phyloP scores from a whole-genome alignment of 2,888 invertebrate genomes.

The Uropetala carovei region DNA sequence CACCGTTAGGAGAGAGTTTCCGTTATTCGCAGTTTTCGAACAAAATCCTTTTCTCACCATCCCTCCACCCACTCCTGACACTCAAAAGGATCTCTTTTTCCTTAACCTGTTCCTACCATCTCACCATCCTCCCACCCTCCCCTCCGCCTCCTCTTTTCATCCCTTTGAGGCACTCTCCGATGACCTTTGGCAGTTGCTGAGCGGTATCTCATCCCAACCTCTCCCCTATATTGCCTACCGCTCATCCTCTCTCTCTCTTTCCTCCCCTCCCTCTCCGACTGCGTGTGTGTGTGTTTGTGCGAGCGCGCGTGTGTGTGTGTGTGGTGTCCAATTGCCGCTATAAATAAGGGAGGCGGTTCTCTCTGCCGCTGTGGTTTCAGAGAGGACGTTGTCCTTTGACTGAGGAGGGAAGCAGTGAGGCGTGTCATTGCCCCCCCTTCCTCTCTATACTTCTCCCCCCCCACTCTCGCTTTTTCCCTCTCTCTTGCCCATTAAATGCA shows the following conservation, averaged over 20 bases:
- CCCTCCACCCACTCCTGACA: neutral
- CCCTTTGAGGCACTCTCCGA: neutral
- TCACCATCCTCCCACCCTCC: neutral
- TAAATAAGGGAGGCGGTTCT: constrained; percentile 36
- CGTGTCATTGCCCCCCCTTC: constrained; percentile 13
- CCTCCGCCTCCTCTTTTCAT: neutral
- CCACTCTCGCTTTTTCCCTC: neutral
- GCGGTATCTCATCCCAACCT: no score
- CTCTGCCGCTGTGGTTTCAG: neutral
- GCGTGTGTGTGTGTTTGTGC: no score
- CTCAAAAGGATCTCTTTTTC: neutral
- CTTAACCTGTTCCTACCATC: neutral
- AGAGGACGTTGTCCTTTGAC: constrained; percentile 26
- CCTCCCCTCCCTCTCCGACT: neutral
- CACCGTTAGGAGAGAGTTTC: neutral
- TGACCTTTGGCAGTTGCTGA: constrained; percentile 23
- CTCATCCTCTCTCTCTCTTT: neutral
- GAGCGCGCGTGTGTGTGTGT: neutral
- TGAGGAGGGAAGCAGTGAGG: neutral
- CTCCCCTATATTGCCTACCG: neutral
- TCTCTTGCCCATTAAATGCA: no score
- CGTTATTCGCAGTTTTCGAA: neutral
- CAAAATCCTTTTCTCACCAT: neutral
- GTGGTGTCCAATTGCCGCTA: constrained; percentile 56
- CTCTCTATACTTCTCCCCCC: no score